These are phyloP conservation scores for Druon quercuslanigerum DNA, from an alignment of 1,140 invertebrate genomes.

Conservation along the genomic window DNA sequence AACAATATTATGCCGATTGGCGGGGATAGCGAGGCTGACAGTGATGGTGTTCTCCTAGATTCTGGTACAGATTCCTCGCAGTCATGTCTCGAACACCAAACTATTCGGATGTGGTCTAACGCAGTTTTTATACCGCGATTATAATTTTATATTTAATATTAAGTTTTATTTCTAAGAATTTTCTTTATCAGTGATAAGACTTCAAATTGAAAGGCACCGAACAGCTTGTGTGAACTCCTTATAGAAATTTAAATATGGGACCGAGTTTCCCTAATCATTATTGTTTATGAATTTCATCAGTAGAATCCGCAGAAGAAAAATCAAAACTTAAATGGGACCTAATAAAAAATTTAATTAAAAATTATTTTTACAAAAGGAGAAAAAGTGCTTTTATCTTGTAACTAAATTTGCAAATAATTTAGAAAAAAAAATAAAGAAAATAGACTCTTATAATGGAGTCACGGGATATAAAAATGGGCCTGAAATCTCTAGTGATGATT, in stretches of 20 bases:
- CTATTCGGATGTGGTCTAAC: conserved; percentile 13
- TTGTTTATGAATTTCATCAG: too few relatives aligned
- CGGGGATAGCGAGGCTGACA: conserved; percentile 43
- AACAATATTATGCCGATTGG: conserved; percentile 43
- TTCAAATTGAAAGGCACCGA: too few relatives aligned
- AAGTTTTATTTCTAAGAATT: not conserved
- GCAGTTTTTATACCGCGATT: not conserved
- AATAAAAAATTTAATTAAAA: too few relatives aligned
- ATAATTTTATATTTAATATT: conserved; percentile 36
- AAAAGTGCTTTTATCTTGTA: too few relatives aligned
- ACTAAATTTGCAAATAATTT: not conserved
- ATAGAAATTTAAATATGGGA: too few relatives aligned
- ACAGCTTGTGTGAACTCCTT: too few relatives aligned
- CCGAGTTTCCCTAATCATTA: too few relatives aligned
- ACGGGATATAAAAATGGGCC: not conserved
- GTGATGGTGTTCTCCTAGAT: conserved; percentile 55
- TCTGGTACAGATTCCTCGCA: conserved; percentile 50
- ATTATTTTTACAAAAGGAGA: too few relatives aligned
- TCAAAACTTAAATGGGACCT: too few relatives aligned
- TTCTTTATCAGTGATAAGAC: too few relatives aligned
- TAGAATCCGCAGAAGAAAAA: too few relatives aligned
- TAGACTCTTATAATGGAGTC: too few relatives aligned
- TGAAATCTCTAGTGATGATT: not conserved
- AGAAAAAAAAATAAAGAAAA: not conserved
- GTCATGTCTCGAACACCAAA: conserved; percentile 54